These are phyloP conservation scores for Acrocyrtus sp. DNA, from an alignment of 2,888 invertebrate species.

Conservation along the genomic window DNA sequence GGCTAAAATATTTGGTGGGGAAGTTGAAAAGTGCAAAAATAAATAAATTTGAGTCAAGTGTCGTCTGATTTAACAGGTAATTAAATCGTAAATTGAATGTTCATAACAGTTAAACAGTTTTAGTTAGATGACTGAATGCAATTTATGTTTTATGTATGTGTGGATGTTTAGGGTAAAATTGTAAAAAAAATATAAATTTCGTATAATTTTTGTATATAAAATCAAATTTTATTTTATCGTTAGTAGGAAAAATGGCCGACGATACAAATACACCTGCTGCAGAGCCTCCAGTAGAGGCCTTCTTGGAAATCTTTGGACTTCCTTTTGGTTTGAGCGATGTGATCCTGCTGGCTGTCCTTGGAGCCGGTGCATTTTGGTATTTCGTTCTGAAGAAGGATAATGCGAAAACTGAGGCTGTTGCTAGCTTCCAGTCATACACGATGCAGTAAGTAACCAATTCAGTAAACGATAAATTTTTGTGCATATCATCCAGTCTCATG, in stretches of 20 bases:
- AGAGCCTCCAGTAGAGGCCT: slow-evolving; percentile 52
- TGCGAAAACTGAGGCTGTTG: slow-evolving; percentile 70
- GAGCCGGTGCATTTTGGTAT: slow-evolving; percentile 53
- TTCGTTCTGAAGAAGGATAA: slow-evolving; percentile 52
- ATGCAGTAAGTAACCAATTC: slow-evolving; percentile 89
- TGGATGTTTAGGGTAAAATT: too few species aligned
- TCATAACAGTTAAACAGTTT: too few species aligned
- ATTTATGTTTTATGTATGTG: too few species aligned
- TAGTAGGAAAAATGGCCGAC: slow-evolving; percentile 25
- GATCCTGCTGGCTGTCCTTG: slow-evolving; percentile 45
- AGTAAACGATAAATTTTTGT: not conserved
- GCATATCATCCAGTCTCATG: not conserved
- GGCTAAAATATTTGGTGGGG: too few species aligned
- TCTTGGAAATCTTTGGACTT: slow-evolving; percentile 59
- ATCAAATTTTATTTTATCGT: too few species aligned
- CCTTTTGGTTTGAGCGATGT: slow-evolving; percentile 60
- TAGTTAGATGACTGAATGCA: too few species aligned
- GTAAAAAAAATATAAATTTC: too few species aligned
- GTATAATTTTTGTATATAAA: too few species aligned
- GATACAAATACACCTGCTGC: not conserved
- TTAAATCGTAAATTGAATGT: too few species aligned
- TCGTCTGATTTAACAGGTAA: too few species aligned
- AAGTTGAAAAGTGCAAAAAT: too few species aligned
- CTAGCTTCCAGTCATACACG: slow-evolving; percentile 80
- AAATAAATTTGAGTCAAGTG: too few species aligned